Conservation (phyloP, 2,888 invertebrate species). For the Lepidocyrtoides sp. region DNA sequence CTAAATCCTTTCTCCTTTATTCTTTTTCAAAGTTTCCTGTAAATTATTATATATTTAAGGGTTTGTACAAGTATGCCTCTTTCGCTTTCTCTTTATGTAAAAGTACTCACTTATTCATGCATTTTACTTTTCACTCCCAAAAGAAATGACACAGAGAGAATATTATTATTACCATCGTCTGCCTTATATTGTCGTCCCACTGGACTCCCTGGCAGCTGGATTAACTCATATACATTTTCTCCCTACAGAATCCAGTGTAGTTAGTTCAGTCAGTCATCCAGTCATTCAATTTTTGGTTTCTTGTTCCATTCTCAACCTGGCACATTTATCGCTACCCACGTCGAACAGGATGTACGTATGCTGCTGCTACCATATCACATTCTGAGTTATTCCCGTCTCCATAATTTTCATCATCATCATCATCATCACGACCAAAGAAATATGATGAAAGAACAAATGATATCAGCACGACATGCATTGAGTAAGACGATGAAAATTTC, state of each 20-base stretch:
- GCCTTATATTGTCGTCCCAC: constrained; percentile 44
- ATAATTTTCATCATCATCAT: neutral
- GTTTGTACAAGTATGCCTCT: neutral
- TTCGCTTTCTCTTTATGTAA: neutral
- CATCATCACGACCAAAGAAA: neutral
- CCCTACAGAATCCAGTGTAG: neutral
- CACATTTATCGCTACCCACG: constrained; percentile 9
- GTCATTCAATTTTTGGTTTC: constrained; percentile 34
- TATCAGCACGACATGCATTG: constrained; percentile 2
- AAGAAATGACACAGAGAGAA: constrained; percentile 51
- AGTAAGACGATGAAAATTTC: constrained; percentile 61
- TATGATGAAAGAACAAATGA: neutral
- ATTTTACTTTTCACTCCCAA: constrained; percentile 68
- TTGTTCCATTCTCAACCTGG: neutral
- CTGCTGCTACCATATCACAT: constrained; percentile 4
- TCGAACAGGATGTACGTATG: constrained; percentile 28
- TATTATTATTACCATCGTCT: constrained; percentile 20
- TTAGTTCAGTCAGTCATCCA: constrained; percentile 39
- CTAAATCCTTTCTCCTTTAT: constrained; percentile 49
- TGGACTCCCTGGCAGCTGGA: constrained; percentile 51
- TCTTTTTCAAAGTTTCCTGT: constrained; percentile 55
- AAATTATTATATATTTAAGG: constrained; percentile 65
- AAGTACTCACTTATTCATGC: constrained; percentile 71
- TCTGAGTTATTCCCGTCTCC: neutral
- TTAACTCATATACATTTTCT: constrained; percentile 61